phyloP scores from a whole-genome alignment of 2,888 invertebrate species.

The Clanis bilineata region DNA sequence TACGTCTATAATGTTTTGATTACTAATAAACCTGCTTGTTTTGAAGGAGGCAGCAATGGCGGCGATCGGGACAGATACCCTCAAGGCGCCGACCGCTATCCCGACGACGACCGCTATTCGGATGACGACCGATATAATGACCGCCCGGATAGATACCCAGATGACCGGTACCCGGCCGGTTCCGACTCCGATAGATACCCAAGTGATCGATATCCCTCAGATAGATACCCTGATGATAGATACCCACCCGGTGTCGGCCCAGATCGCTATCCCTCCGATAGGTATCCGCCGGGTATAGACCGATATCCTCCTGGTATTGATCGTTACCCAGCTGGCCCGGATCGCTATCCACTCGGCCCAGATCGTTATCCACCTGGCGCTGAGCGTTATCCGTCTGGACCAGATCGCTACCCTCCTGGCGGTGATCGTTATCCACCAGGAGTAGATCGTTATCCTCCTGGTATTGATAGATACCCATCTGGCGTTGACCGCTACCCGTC shows the following conservation, averaged over 20 bases:
- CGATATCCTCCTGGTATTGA: constrained; percentile 69
- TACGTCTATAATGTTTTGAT: not conserved
- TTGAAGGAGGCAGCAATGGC: constrained; percentile 71
- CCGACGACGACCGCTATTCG: constrained; percentile 78
- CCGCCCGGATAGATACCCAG: constrained; percentile 76
- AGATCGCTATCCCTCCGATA: constrained; percentile 58
- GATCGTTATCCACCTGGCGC: constrained; percentile 72
- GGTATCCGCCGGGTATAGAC: constrained; percentile 75
- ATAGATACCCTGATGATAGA: constrained; percentile 72
- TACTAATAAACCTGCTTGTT: constrained; percentile 29
- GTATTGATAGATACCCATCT: constrained; percentile 70
- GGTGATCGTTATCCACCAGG: constrained; percentile 69
- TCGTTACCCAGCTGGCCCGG: constrained; percentile 67
- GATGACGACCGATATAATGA: constrained; percentile 72
- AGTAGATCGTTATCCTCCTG: constrained; percentile 72
- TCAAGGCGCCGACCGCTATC: constrained; percentile 70
- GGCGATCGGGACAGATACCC: constrained; percentile 71
- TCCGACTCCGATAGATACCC: constrained; percentile 70
- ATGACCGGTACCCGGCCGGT: constrained; percentile 81
- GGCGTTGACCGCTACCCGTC: constrained; percentile 79
- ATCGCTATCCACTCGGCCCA: constrained; percentile 46
- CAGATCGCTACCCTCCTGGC: constrained; percentile 62
- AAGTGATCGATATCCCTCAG: constrained; percentile 49
- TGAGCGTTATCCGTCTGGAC: constrained; percentile 67
- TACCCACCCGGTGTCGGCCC: constrained; percentile 69